Evolutionary conservation across 2,113 vertebrate genomes (phyloP).

Genomic region (Gavia stellata): DNA sequence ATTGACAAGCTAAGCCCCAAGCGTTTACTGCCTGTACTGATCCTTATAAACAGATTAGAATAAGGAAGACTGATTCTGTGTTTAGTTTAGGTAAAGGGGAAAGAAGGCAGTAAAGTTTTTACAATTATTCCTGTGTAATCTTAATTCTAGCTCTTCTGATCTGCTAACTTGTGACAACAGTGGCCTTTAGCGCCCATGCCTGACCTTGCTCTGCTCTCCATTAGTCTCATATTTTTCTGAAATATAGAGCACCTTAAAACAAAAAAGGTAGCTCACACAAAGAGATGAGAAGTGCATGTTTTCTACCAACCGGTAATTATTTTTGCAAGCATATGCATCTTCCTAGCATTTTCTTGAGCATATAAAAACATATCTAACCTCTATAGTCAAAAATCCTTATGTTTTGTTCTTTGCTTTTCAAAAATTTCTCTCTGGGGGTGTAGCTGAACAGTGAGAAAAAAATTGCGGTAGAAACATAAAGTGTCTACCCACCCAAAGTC

Average conservation of each 20-base stretch:
- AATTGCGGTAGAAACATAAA: background rate
- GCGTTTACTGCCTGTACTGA: background rate
- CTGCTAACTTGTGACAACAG: background rate
- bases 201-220: background rate
- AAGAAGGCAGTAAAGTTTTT: background rate
- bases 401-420: background rate
- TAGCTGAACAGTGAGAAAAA: background rate
- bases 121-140: background rate
- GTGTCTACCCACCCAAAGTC: background rate
- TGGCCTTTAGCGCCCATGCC: background rate
- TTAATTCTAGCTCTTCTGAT: background rate
- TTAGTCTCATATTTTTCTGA: background rate
- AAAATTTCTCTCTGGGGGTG: background rate
- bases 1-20: background rate
- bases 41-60: background rate
- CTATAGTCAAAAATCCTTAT: background rate
- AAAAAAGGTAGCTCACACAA: background rate
- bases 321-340: background rate
- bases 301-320: background rate
- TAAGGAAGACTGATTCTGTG: background rate
- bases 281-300: background rate
- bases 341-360: background rate
- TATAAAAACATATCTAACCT: background rate
- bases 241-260: background rate
- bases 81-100: background rate